phyloP scores from a whole-genome alignment of 2,888 invertebrate species.

The Archaeoteleia sp. region DNA sequence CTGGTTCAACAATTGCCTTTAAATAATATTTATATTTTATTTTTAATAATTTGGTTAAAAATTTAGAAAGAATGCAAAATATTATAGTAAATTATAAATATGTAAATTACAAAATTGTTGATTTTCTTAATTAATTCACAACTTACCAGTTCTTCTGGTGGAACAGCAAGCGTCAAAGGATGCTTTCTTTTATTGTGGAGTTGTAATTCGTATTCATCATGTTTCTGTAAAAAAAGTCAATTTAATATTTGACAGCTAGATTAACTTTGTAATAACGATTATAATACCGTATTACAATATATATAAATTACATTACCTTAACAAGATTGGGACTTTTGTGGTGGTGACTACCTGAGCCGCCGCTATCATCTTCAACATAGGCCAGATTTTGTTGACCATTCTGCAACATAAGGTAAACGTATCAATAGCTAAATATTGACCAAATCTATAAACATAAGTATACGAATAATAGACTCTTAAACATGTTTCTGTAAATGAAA shows the following conservation, averaged over 20 bases:
- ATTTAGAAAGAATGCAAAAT: too few species aligned
- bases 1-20: slow-evolving; percentile 18
- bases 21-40: slow-evolving; percentile 5
- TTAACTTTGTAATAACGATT: neutral
- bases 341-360: neutral
- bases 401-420: slow-evolving; percentile 8
- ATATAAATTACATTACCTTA: slow-evolving; percentile 15
- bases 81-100: too few species aligned
- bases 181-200: slow-evolving; percentile 42
- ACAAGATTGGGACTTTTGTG: slow-evolving; percentile 14
- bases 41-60: neutral
- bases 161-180: slow-evolving; percentile 33
- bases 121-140: neutral
- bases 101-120: too few species aligned
- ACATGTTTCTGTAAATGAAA: too few species aligned
- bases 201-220: slow-evolving; percentile 30
- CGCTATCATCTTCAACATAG: slow-evolving; percentile 10
- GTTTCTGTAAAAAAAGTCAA: neutral
- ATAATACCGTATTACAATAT: too few species aligned
- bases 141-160: slow-evolving; percentile 36
- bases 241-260: neutral
- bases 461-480: too few species aligned
- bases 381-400: slow-evolving; percentile 3
- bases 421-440: too few species aligned
- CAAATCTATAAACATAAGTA: too few species aligned